A percentile compares a stretch with the other conserved stretches of the same genome.
These are phyloP conservation scores for Hydriomena furcata DNA, from an alignment of 2,888 invertebrate genomes.

Conservation along the genomic window DNA sequence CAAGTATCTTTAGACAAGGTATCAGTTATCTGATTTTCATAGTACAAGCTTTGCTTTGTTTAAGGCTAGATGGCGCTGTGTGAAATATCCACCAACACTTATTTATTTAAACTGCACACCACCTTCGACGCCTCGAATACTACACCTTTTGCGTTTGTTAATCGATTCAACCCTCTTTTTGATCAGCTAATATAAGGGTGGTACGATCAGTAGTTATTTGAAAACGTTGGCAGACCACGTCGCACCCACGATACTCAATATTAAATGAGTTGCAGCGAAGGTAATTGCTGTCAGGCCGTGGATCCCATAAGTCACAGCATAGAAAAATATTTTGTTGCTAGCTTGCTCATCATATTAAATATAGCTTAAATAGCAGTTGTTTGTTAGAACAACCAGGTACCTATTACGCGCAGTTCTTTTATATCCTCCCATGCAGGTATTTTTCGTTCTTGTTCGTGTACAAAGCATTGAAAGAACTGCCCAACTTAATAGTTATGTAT, in stretches of 20 bases:
- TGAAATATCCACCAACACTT: too few species aligned
- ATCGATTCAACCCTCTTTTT: conserved; percentile 3
- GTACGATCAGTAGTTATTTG: conserved; percentile 13
- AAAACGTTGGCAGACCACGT: conserved; percentile 11
- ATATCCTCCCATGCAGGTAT: too few species aligned
- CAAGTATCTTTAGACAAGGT: too few species aligned
- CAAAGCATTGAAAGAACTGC: too few species aligned
- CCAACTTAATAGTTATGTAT: too few species aligned
- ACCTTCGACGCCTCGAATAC: conserved; percentile 1
- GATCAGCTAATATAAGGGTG: conserved; percentile 11
- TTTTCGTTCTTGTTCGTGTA: too few species aligned
- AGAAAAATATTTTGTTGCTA: not conserved
- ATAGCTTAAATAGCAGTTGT: too few species aligned
- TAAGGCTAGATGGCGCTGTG: too few species aligned
- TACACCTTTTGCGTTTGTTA: not conserved
- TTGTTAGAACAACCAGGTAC: too few species aligned
- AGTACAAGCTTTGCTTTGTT: too few species aligned
- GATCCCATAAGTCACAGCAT: conserved; percentile 12
- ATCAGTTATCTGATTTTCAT: too few species aligned
- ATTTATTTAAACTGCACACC: not conserved
- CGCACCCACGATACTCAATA: conserved; percentile 10
- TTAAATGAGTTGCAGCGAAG: conserved; percentile 10
- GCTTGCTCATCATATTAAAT: not conserved
- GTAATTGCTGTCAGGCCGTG: conserved; percentile 9
- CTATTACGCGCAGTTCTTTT: too few species aligned